Percentiles rank a stretch among this genome's conserved stretches.
These are phyloP conservation scores for Alviniconcha strummeri DNA, from an alignment of 2,888 invertebrate genomes.

Conservation along the genomic window DNA sequence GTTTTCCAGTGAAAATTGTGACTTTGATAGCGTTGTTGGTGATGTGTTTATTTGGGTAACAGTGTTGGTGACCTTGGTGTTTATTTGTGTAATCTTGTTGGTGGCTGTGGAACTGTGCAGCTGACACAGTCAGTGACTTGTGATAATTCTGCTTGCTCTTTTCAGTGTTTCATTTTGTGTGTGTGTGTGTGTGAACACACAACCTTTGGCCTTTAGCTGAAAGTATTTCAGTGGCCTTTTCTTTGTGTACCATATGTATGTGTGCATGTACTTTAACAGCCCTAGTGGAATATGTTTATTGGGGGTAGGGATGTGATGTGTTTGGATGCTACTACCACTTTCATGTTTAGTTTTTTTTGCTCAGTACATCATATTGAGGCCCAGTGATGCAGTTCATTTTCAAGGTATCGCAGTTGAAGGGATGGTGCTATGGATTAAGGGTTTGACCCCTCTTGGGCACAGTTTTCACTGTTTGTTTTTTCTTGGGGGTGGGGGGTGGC, in stretches of 20 bases:
- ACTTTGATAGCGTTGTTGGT: background rate
- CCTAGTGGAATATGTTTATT: background rate
- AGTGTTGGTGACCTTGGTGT: background rate
- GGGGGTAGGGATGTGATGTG: background rate
- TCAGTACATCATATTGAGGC: background rate
- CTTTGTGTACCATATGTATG: no score
- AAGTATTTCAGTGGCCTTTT: background rate
- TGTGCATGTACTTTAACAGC: background rate
- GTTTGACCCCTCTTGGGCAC: no score
- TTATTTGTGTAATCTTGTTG: background rate
- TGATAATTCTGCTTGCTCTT: background rate
- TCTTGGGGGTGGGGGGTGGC: no score
- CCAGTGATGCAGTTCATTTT: no score
- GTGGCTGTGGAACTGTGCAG: background rate
- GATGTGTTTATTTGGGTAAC: background rate
- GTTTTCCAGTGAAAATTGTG: background rate
- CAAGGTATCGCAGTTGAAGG: no score
- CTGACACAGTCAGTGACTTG: background rate
- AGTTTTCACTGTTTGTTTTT: no score
- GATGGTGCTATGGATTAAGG: no score
- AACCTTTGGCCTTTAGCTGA: background rate
- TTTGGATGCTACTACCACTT: background rate
- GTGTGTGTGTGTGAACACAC: background rate
- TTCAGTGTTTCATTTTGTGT: background rate
- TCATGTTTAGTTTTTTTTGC: background rate